A percentile compares a stretch with the other conserved stretches of the same genome.
Evolutionary conservation across 2,888 invertebrate genomes (phyloP).

Genomic region (Platypus cylindrus): DNA sequence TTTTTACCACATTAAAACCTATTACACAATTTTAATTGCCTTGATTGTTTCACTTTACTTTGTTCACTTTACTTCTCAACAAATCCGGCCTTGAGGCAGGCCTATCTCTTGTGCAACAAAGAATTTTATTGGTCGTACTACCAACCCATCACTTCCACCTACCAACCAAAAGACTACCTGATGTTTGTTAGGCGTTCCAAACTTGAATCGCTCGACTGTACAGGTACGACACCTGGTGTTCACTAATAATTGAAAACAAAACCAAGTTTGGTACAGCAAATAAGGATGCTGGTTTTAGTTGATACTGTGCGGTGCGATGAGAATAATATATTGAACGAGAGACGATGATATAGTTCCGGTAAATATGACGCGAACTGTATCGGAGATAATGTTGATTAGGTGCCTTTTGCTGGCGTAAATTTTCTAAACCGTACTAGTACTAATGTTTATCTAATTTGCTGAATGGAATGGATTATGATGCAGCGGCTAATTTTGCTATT

Average conservation of each 20-base stretch:
- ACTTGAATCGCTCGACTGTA: slow-evolving; percentile 8
- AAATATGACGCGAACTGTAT: slow-evolving; percentile 9
- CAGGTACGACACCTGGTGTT: slow-evolving; percentile 8
- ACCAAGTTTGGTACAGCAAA: slow-evolving; percentile 9
- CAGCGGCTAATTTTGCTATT: slow-evolving; percentile 24
- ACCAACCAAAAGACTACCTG: slow-evolving; percentile 4
- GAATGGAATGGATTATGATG: slow-evolving; percentile 22
- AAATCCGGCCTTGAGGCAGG: slow-evolving; percentile 1
- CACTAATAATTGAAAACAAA: slow-evolving; percentile 1
- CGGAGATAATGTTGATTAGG: slow-evolving; percentile 1
- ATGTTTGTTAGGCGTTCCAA: slow-evolving; percentile 5
- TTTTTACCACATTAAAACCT: slow-evolving; percentile 10
- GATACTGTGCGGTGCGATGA: slow-evolving; percentile 11
- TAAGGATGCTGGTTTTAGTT: slow-evolving; percentile 11
- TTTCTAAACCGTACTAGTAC: neutral
- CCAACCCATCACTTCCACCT: slow-evolving; percentile 2
- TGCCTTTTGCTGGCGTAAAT: neutral
- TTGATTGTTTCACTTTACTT: slow-evolving; percentile 13
- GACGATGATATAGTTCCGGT: slow-evolving; percentile 5
- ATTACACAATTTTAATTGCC: slow-evolving; percentile 21
- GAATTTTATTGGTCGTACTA: slow-evolving; percentile 1
- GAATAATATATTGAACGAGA: slow-evolving; percentile 12
- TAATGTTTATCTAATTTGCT: neutral
- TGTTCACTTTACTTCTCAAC: slow-evolving; percentile 4
- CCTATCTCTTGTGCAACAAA: neutral